These are phyloP conservation scores for Pogonomyrmex barbatus DNA, from an alignment of 1,140 invertebrate genomes.

Conservation along the genomic window DNA sequence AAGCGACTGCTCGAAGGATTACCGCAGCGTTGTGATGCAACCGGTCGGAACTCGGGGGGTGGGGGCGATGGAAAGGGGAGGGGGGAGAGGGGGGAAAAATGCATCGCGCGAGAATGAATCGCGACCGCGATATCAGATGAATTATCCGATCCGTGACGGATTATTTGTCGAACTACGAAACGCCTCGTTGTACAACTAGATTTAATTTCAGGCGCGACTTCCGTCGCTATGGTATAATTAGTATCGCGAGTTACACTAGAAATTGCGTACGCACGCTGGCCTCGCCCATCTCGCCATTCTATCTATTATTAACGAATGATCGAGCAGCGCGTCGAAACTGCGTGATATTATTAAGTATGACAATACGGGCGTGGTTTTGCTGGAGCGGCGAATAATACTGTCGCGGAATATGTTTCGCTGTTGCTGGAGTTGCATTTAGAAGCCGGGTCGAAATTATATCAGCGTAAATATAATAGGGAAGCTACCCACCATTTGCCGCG, in stretches of 20 bases:
- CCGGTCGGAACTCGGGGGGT: neutral
- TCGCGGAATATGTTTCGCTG: neutral
- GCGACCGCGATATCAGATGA: conserved; percentile 1
- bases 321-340: conserved; percentile 35
- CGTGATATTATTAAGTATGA: conserved; percentile 55
- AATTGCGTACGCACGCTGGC: conserved; percentile 27
- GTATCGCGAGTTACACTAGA: conserved; percentile 33
- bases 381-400: neutral
- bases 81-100: neutral
- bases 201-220: conserved; percentile 47
- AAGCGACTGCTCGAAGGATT: conserved; percentile 39
- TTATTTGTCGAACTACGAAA: conserved; percentile 11
- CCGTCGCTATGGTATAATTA: conserved; percentile 24
- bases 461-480: neutral
- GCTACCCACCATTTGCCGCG: neutral
- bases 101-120: conserved; percentile 18
- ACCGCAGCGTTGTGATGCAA: conserved; percentile 23
- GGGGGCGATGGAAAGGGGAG: too few species aligned
- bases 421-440: too few species aligned
- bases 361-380: conserved; percentile 53
- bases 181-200: conserved; percentile 8
- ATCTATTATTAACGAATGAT: conserved; percentile 58
- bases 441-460: neutral
- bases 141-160: conserved; percentile 31
- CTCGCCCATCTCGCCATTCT: conserved; percentile 43